Evolutionary conservation across 2,888 invertebrate species (phyloP), one percentile per base, ranked within the genome.

Genomic region (Dasypolia templi): DNA sequence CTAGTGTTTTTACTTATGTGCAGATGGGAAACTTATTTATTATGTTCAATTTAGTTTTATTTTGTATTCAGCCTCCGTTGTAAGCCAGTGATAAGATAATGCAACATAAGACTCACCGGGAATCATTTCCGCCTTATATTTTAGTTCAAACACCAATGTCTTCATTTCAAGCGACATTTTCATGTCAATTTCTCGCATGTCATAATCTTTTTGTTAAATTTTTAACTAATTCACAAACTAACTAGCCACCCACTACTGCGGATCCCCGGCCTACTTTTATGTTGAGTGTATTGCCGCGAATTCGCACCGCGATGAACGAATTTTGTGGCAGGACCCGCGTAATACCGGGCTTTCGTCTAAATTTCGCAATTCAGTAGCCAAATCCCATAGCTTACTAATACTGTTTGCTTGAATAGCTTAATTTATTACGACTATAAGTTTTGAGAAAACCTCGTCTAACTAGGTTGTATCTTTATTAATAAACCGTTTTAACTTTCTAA

Each of bases 141-240:
- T 22, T 29, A n/a, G 5, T 29, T 3, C 9, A 29, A 39, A 44
- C 5, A 49, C 19, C n/a, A 67, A 53, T 35, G 32, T 59, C 3
- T 39, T 32, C 17, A 53, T 39, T 59, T 53, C 46, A 32, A 32
- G 53, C 22, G 19, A 46, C n/a, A 53, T 42, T 61, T 42, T 53
- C 46, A 81, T 64, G 70, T 58, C 44, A 61, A 61, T 71, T 71
- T 42, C 42, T 14, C 12, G 35, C 14, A 67, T 64, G n/a, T 49
- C 6, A 55, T 75, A 68, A 66, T 65, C 42, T 67, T 75, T 75
- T 71, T 67, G 80, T 64, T 68, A 82, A 77, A 71, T 44, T 63
- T 69, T 67, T 76, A 71, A 73, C 64, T 77, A 71, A 77, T 72
- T 85, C 82, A 77, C 35, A 58, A 69, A 77, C 61, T 81, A 69